Percentiles rank a stretch among this genome's conserved stretches.
Evolutionary conservation across 2,113 vertebrate genomes (phyloP).

Genomic region (Embiotoca jacksoni): DNA sequence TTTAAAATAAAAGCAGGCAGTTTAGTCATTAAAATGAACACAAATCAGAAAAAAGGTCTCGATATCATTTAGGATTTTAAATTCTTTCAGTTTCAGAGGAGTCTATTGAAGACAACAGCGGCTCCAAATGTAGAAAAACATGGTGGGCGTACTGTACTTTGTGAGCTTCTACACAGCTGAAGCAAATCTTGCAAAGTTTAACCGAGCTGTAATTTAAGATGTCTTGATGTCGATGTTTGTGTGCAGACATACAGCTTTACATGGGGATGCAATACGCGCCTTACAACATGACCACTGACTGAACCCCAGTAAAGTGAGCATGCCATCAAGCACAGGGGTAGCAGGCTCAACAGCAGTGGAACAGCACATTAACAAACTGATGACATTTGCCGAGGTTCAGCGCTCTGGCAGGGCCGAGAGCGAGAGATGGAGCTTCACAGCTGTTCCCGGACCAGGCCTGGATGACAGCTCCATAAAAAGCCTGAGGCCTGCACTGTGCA

Average conservation of each 20-base stretch:
- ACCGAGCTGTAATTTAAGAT: not conserved
- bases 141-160: not conserved
- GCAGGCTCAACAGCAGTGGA: constrained; percentile 61
- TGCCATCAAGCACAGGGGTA: constrained; percentile 48
- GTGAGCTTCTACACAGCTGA: not conserved
- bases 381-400: constrained; percentile 81
- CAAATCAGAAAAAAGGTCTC: not conserved
- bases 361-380: constrained; percentile 76
- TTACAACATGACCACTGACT: constrained; percentile 73
- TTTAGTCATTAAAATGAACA: not conserved
- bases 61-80: not conserved
- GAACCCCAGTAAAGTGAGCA: constrained; percentile 73
- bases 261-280: constrained; percentile 7
- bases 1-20: not conserved
- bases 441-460: constrained; percentile 74
- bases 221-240: not conserved
- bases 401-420: constrained; percentile 60
- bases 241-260: constrained; percentile 3
- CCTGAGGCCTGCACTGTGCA: constrained; percentile 66
- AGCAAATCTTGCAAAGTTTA: not conserved
- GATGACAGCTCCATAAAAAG: constrained; percentile 84
- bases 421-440: constrained; percentile 76
- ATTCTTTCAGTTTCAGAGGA: not conserved
- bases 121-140: constrained; percentile 9
- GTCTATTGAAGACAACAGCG: constrained; percentile 17